phyloP scores from a whole-genome alignment of 2,113 vertebrate species.

The Prunella fulvescens region DNA sequence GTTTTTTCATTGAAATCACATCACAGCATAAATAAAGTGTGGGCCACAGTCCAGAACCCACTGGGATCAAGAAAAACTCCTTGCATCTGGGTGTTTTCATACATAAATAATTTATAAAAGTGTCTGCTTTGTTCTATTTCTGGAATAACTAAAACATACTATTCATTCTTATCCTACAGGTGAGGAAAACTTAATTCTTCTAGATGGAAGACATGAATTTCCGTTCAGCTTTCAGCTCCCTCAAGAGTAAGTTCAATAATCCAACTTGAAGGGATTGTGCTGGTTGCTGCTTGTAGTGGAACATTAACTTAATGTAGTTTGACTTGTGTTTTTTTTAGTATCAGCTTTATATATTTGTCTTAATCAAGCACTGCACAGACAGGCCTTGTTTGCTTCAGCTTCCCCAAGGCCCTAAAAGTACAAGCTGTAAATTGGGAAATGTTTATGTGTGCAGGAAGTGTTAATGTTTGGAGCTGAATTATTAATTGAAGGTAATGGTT shows the following conservation, averaged over 20 bases:
- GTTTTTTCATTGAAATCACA: slow-evolving; percentile 14
- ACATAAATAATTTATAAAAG: not conserved
- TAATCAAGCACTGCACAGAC: not conserved
- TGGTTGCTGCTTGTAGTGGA: not conserved
- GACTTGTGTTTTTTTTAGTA: not conserved
- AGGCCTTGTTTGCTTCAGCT: not conserved
- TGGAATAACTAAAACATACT: slow-evolving; percentile 2
- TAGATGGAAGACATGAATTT: slow-evolving; percentile 79
- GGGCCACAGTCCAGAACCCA: slow-evolving; percentile 29
- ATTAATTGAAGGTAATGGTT: not conserved
- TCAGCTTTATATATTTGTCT: not conserved
- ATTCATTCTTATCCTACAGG: slow-evolving; percentile 50
- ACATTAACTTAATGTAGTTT: not conserved
- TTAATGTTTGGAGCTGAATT: not conserved
- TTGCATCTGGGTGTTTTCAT: not conserved
- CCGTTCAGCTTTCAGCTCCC: slow-evolving; percentile 82
- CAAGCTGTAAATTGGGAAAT: not conserved
- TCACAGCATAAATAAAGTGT: slow-evolving; percentile 8
- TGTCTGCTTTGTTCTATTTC: not conserved
- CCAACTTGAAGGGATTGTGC: not conserved
- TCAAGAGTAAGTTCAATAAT: slow-evolving; percentile 73
- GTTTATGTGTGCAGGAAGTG: not conserved
- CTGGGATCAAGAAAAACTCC: slow-evolving; percentile 37
- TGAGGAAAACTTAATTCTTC: slow-evolving; percentile 66
- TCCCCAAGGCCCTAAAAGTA: not conserved